phyloP scores from a whole-genome alignment of 2,888 invertebrate genomes.

The Epistrophe eligans region DNA sequence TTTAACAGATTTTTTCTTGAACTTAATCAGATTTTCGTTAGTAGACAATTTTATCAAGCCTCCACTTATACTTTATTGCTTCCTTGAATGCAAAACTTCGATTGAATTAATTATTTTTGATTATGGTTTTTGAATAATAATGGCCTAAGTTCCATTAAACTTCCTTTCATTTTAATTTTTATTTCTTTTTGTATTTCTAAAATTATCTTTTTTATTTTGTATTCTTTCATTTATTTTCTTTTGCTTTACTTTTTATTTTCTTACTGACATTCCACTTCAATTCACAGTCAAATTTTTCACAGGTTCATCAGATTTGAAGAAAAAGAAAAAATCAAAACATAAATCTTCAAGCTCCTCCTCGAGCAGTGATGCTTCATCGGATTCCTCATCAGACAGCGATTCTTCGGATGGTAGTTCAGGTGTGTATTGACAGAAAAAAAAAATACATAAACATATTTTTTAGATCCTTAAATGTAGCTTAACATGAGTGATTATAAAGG shows the following conservation, averaged over 20 bases:
- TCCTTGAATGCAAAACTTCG: no score
- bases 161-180: no score
- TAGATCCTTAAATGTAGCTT: not conserved
- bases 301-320: slow-evolving; percentile 67
- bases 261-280: slow-evolving; percentile 13
- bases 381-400: slow-evolving; percentile 43
- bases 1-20: no score
- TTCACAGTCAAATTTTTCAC: slow-evolving; percentile 65
- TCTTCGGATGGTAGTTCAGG: slow-evolving; percentile 64
- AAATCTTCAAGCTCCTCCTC: slow-evolving; percentile 65
- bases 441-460: not conserved
- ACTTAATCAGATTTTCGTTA: no score
- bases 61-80: no score
- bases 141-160: no score
- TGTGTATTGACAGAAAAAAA: slow-evolving; percentile 37
- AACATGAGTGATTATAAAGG: not conserved
- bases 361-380: slow-evolving; percentile 50
- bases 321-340: slow-evolving; percentile 71
- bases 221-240: not conserved
- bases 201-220: not conserved
- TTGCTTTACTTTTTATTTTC: not conserved
- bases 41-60: no score
- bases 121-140: no score
- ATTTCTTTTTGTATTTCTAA: no score
- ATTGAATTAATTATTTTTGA: no score